Evolutionary conservation across 2,113 vertebrate genomes (phyloP).

Genomic region (Ivindomyrus marchei): DNA sequence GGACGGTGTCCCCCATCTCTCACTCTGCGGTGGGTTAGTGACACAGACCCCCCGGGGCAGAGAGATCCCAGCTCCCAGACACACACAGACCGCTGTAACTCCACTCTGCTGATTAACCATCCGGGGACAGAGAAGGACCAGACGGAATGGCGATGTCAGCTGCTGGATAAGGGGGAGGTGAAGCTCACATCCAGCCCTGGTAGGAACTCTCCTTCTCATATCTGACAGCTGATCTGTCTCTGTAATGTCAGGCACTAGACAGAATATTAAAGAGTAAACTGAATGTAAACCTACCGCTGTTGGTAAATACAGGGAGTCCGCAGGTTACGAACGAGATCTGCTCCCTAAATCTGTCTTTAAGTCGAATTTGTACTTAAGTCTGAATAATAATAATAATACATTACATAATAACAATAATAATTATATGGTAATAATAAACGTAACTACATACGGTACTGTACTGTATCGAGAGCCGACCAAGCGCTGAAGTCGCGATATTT

Average conservation of each 20-base stretch:
- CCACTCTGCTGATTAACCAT: not conserved
- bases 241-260: not conserved
- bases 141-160: too few species aligned
- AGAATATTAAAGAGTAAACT: not conserved
- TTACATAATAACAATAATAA: not conserved
- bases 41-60: not conserved
- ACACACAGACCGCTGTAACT: not conserved
- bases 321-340: too few species aligned
- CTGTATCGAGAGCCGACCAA: too few species aligned
- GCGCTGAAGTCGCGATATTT: too few species aligned
- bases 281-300: not conserved
- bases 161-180: too few species aligned
- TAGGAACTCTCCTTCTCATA: not conserved
- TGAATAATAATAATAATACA: too few species aligned
- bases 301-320: not conserved
- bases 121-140: too few species aligned
- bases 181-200: not conserved
- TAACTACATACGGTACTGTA: too few species aligned
- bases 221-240: too few species aligned
- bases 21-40: not conserved
- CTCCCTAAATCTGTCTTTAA: too few species aligned
- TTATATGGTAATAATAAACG: too few species aligned
- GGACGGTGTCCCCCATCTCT: not conserved
- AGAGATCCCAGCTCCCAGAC: not conserved
- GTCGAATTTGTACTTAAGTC: too few species aligned